Evolutionary conservation across 2,113 vertebrate species (phyloP).

Genomic region (Rhabdornis inornatus): DNA sequence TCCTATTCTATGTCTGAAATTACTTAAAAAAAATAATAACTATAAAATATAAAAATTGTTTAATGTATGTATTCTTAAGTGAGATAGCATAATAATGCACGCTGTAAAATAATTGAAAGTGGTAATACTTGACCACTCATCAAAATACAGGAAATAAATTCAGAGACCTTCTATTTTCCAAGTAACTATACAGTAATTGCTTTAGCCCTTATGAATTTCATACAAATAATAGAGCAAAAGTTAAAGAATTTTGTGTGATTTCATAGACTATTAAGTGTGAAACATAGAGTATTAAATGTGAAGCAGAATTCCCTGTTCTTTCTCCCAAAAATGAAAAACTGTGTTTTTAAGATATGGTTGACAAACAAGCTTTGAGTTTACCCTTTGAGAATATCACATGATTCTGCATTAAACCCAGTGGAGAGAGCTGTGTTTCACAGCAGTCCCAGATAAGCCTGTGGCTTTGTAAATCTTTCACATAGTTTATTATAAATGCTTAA

Average conservation of each 20-base stretch:
- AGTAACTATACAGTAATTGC: not conserved
- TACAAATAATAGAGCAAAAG: not conserved
- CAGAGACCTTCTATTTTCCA: not conserved
- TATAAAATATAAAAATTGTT: not conserved
- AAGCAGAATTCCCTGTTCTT: not conserved
- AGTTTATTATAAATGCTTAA: slow-evolving; percentile 14
- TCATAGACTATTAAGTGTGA: not conserved
- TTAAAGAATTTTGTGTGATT: not conserved
- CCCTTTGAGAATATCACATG: not conserved
- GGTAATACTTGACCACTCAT: not conserved
- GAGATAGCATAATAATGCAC: not conserved
- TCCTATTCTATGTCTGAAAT: not conserved
- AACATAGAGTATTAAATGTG: not conserved
- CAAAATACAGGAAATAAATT: not conserved
- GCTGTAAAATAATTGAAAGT: not conserved
- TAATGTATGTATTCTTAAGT: not conserved
- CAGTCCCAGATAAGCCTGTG: not conserved
- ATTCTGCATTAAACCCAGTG: not conserved
- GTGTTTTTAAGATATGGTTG: not conserved
- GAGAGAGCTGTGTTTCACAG: not conserved
- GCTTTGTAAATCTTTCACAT: slow-evolving; percentile 15
- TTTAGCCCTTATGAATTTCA: not conserved
- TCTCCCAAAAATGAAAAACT: not conserved
- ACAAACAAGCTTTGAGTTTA: not conserved
- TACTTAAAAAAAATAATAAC: not conserved